These are phyloP conservation scores for Fulmarus glacialis DNA, from an alignment of 2,113 vertebrate species.

Conservation along the genomic window DNA sequence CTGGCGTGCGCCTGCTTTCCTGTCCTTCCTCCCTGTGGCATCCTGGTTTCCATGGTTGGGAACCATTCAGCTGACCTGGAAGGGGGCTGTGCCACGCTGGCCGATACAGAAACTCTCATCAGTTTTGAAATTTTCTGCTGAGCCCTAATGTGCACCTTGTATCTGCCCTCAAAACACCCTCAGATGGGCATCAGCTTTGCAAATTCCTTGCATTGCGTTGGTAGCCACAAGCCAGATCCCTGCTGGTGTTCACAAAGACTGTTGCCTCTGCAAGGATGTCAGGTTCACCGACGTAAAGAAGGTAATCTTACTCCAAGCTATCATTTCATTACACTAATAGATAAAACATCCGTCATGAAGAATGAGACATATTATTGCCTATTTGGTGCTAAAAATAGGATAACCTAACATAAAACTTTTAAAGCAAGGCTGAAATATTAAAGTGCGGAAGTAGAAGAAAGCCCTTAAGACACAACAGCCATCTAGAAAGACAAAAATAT, in stretches of 20 bases:
- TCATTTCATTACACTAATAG: constrained; percentile 23
- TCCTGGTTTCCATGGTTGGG: background rate
- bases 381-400: constrained; percentile 27
- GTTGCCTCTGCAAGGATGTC: background rate
- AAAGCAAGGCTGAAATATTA: background rate
- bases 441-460: background rate
- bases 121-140: background rate
- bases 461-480: background rate
- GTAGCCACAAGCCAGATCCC: background rate
- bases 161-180: background rate
- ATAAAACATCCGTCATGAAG: constrained; percentile 13
- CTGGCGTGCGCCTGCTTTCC: fast-evolving
- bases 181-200: fast-evolving
- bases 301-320: background rate
- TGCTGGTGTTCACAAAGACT: background rate
- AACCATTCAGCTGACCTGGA: background rate
- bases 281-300: background rate
- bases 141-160: background rate
- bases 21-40: fast-evolving
- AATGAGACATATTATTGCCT: constrained; percentile 33
- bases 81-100: background rate
- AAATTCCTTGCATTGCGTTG: background rate
- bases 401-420: constrained; percentile 29
- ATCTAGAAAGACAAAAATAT: background rate
- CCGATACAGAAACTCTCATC: background rate